Percentiles rank a stretch among this genome's conserved stretches.
These are phyloP conservation scores for Manacus vitellinus DNA, from an alignment of 2,113 vertebrate species.

Conservation along the genomic window DNA sequence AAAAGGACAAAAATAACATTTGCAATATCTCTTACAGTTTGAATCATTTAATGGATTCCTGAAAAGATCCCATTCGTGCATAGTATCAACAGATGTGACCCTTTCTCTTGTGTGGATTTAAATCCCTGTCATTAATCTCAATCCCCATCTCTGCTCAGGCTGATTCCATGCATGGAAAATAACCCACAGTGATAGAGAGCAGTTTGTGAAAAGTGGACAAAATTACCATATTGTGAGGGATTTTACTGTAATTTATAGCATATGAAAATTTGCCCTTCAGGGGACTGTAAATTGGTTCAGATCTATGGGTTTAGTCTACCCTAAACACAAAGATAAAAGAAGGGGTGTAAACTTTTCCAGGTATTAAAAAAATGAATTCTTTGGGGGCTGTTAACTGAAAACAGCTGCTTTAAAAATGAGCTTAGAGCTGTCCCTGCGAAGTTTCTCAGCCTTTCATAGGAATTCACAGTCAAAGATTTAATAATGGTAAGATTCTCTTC, in stretches of 20 bases:
- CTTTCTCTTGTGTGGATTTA: not conserved
- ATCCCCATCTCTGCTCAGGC: not conserved
- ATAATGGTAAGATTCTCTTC: not conserved
- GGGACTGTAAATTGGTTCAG: constrained; percentile 11
- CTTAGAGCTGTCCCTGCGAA: not conserved
- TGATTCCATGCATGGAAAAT: not conserved
- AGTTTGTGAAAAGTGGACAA: not conserved
- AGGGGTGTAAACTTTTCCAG: constrained; percentile 15
- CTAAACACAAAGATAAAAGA: constrained; percentile 37
- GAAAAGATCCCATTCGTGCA: not conserved
- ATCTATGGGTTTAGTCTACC: not conserved
- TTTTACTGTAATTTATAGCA: constrained; percentile 1
- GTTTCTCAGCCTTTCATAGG: not conserved
- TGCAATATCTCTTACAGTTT: not conserved
- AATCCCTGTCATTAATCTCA: not conserved
- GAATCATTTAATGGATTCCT: not conserved
- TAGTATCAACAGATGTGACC: not conserved
- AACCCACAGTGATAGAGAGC: not conserved
- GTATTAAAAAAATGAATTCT: constrained; percentile 19
- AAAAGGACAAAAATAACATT: not conserved
- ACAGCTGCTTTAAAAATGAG: constrained; percentile 43
- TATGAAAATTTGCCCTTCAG: not conserved
- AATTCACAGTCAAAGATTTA: not conserved
- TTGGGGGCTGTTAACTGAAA: constrained; percentile 21
- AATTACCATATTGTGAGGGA: not conserved